Percentiles rank a stretch among this genome's conserved stretches.
Conservation (phyloP, 2,888 invertebrate genomes). For the Rhyacophila evoluta region DNA sequence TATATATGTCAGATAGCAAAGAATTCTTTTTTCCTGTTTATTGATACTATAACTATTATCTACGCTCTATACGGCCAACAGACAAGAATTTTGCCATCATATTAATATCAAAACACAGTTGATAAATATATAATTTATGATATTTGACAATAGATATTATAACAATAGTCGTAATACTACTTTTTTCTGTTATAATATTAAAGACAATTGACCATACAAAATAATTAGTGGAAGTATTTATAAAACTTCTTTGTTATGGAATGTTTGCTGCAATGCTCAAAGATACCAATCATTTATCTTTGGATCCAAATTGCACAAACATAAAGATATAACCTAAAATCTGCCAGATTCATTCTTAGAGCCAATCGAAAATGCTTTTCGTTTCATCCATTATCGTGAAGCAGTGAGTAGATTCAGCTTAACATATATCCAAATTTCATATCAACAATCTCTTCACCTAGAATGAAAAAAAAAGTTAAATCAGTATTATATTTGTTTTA, state of each 20-base stretch:
- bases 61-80: no score
- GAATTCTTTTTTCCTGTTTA: no score
- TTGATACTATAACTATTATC: no score
- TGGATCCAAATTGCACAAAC: background rate
- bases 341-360: background rate
- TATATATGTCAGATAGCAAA: background rate
- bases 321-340: background rate
- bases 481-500: no score
- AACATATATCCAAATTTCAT: background rate
- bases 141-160: no score
- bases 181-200: background rate
- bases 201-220: background rate
- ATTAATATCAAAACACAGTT: no score
- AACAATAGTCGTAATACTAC: no score
- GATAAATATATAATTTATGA: no score
- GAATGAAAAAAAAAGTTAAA: background rate
- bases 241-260: background rate
- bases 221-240: background rate
- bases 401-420: constrained; percentile 4
- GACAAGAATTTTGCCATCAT: background rate
- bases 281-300: background rate
- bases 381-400: background rate
- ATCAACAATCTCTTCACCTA: background rate
- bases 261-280: background rate
- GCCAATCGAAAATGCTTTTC: background rate